phyloP scores from a whole-genome alignment of 1,140 invertebrate genomes.

The Platyscapa corneri region DNA sequence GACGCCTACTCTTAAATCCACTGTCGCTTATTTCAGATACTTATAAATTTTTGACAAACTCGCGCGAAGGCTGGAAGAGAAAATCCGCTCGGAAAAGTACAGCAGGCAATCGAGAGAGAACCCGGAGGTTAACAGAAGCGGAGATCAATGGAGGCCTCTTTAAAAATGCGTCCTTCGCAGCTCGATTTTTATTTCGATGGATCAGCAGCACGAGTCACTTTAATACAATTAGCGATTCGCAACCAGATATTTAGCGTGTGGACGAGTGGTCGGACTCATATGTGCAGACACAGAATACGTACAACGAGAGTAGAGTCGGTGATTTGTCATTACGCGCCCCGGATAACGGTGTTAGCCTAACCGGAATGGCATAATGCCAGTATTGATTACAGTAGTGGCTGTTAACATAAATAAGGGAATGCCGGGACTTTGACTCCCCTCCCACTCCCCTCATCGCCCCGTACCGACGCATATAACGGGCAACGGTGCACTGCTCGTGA shows the following conservation, averaged over 20 bases:
- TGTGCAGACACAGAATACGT: background rate
- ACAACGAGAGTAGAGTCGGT: background rate
- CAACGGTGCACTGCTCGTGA: background rate
- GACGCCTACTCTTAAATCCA: no score
- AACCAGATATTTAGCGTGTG: no score
- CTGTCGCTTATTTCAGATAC: no score
- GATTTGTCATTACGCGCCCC: constrained; percentile 44
- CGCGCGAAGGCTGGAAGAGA: no score
- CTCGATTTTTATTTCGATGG: background rate
- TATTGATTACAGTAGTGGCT: constrained; percentile 39
- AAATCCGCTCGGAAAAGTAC: no score
- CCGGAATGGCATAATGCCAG: constrained; percentile 47
- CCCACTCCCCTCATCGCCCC: no score
- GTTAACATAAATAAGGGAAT: constrained; percentile 51
- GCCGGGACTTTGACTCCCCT: background rate
- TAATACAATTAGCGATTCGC: background rate
- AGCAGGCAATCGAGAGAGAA: no score
- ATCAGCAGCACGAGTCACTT: background rate
- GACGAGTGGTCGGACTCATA: background rate
- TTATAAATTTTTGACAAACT: no score
- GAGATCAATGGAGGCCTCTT: no score
- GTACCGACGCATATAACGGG: no score
- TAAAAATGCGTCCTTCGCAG: background rate
- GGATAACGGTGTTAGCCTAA: constrained; percentile 45
- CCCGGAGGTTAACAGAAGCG: no score